Conservation (phyloP, 2,113 vertebrate genomes). For the Oncorhynchus tshawytscha region DNA sequence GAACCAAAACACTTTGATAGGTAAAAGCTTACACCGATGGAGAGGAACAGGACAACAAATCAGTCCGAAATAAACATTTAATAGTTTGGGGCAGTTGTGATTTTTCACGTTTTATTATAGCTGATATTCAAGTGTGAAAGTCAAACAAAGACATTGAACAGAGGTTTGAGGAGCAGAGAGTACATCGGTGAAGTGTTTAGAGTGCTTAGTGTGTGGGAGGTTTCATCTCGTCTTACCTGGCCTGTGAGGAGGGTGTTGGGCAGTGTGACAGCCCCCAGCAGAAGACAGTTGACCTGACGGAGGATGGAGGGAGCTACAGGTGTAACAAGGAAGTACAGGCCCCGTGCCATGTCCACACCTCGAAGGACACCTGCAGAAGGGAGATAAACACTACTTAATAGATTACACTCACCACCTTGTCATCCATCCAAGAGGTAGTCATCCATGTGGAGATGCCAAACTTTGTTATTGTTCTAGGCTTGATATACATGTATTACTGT, state of each 20-base stretch:
- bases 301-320: conserved; percentile 79
- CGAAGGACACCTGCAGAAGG: conserved; percentile 82
- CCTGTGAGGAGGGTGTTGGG: conserved; percentile 80
- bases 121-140: not conserved
- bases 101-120: not conserved
- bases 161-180: not conserved
- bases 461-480: not conserved
- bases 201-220: not conserved
- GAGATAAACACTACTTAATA: not conserved
- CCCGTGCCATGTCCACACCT: conserved; percentile 84
- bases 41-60: too few relatives aligned
- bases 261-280: conserved; percentile 80
- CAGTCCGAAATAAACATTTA: too few relatives aligned
- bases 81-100: not conserved
- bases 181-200: not conserved
- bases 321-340: conserved; percentile 85
- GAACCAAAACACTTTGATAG: not conserved
- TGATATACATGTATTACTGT: not conserved
- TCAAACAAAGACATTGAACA: not conserved
- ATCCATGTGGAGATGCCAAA: not conserved
- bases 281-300: conserved; percentile 85
- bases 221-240: conserved; percentile 78
- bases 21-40: not conserved
- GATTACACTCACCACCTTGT: not conserved
- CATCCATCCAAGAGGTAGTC: not conserved